Evolutionary conservation across 2,113 vertebrate species (phyloP), one percentile per base, ranked within the genome.

Genomic region (Dendrocopos noguchii): DNA sequence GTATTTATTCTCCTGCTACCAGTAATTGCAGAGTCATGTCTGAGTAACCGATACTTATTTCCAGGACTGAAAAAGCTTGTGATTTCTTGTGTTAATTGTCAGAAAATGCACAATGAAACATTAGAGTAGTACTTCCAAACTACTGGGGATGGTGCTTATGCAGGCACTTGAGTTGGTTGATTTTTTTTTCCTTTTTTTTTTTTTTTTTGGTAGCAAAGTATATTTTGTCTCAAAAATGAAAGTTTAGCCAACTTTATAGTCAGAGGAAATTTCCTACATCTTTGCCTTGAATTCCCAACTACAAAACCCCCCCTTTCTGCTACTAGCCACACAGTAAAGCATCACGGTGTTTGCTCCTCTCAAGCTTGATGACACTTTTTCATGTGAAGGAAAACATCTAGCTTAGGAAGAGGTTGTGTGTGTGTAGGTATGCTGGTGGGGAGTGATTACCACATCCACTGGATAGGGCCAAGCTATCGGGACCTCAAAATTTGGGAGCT

Each of bases 81-180:
- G 55, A 55, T 75, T 84, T 75, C 14, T 18, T 60, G 3, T 56
- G 39, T 29, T 52, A 81, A 29, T 31, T 71, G n/a, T 80, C 53
- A 71, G n/a, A 59, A 86, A 75, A 90, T 5, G 17, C 16, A 19
- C 39, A 25, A 10, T 9, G 18, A 31, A 78, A 81, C 21, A 67
- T 77, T 3, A 44, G 61, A 78, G 56, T 12, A 53, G 12, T 28
- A 11, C 10, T 68, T 84, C 28, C 44, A 39, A 44, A 61, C 12
- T 57, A 5, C 3, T 25, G 16, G 21, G 4, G 59, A 18, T 14
- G 25, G 3, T 13, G 55, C 15, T 56, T 83, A 55, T 0, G 0
- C 34, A 74, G 72, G 28, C 68, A 24, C 6, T 44, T 61, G 34
- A 50, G 14, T 18, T 52, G 3, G 2, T 12, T 31, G 9, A 44